A percentile compares a stretch with the other conserved stretches of the same genome.
These are phyloP conservation scores for Sipha maydis DNA, from an alignment of 2,888 invertebrate genomes.

Conservation along the genomic window DNA sequence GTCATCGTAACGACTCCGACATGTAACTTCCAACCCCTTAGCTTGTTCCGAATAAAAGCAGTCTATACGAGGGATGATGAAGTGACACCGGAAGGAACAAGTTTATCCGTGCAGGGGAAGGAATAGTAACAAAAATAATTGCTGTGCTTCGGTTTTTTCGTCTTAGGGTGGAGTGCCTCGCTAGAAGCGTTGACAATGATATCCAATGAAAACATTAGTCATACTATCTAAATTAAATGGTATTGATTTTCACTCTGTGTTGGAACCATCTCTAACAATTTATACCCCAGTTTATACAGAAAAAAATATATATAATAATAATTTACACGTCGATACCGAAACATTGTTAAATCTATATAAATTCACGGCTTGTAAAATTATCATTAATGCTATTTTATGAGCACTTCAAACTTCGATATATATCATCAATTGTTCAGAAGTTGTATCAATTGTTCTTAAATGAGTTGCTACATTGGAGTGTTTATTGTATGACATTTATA, in stretches of 20 bases:
- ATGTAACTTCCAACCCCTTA: conserved; percentile 50
- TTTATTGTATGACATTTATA: conserved; percentile 2
- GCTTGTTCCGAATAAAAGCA: conserved; percentile 44
- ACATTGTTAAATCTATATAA: not conserved
- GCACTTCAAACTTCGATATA: not conserved
- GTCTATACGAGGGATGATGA: conserved; percentile 47
- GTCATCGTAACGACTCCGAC: conserved; percentile 55
- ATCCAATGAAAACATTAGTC: conserved; percentile 55
- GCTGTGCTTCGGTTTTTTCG: conserved; percentile 35
- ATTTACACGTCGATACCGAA: not conserved
- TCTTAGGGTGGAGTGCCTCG: conserved; percentile 11
- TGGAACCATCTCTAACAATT: too few relatives aligned
- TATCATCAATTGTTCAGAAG: not conserved
- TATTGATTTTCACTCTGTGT: not conserved
- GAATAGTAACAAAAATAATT: conserved; percentile 57
- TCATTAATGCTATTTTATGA: not conserved
- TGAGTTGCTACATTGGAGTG: not conserved
- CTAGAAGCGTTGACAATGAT: conserved; percentile 20
- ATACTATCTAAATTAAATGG: conserved; percentile 17
- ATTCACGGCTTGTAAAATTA: not conserved
- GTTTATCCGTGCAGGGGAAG: conserved; percentile 45
- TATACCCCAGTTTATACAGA: too few relatives aligned
- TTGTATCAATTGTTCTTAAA: not conserved
- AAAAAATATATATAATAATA: not conserved
- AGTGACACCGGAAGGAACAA: conserved; percentile 61